Conservation (phyloP, 2,797 vertebrate species). For the Notoglanidium macrostoma region DNA sequence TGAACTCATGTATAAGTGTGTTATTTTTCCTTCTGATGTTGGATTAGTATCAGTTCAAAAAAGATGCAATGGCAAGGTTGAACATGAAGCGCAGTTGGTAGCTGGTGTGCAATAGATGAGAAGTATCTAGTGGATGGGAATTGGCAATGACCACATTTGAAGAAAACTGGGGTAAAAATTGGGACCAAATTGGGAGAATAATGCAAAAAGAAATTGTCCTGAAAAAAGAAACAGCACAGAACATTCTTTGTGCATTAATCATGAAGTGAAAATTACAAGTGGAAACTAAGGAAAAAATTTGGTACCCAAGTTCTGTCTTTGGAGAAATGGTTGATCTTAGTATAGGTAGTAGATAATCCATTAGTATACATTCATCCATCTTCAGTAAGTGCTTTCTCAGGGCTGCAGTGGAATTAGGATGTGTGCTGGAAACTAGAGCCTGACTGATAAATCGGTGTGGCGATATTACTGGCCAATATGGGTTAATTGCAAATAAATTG, state of each 20-base stretch:
- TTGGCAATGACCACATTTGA: neutral
- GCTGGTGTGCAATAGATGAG: neutral
- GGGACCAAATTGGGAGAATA: neutral
- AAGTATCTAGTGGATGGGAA: neutral
- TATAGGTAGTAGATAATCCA: neutral
- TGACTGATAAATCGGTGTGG: too few species aligned
- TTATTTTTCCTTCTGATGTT: neutral
- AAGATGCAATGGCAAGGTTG: neutral
- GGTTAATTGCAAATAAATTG: too few species aligned
- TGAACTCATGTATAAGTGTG: neutral
- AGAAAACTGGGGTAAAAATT: neutral
- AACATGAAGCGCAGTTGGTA: neutral
- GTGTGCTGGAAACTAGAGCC: neutral
- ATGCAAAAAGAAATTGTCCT: neutral
- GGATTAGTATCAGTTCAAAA: neutral
- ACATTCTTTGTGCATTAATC: neutral
- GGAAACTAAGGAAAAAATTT: neutral
- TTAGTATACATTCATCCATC: neutral
- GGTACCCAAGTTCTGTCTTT: neutral
- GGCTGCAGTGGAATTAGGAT: neutral
- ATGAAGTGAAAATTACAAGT: neutral
- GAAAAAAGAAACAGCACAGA: neutral
- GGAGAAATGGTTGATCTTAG: neutral
- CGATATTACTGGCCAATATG: too few species aligned
- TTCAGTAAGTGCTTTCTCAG: neutral